A percentile compares a stretch with the other conserved stretches of the same genome.
These are phyloP conservation scores for Stenchaetothrips biformis DNA, from an alignment of 2,888 invertebrate genomes.

Conservation along the genomic window DNA sequence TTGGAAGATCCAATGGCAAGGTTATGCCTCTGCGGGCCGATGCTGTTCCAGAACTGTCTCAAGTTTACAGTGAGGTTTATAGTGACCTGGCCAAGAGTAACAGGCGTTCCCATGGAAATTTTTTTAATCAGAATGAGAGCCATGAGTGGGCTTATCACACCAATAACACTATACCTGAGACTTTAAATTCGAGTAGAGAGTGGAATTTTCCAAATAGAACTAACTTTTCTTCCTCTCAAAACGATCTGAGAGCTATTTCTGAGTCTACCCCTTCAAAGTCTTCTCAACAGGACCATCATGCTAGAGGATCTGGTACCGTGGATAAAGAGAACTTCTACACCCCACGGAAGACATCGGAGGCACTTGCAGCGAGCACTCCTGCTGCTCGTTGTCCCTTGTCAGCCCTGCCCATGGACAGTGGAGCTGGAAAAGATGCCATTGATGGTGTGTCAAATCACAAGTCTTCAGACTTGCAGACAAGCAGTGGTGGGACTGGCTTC, in stretches of 20 bases:
- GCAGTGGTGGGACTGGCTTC: too few species aligned
- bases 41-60: neutral
- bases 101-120: neutral
- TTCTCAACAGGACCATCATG: neutral
- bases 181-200: neutral
- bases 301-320: neutral
- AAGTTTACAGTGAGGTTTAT: neutral
- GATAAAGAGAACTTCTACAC: slow-evolving; percentile 11
- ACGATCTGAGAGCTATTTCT: neutral
- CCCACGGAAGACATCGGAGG: neutral
- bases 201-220: neutral
- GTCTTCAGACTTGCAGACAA: too few species aligned
- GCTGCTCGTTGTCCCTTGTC: neutral
- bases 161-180: slow-evolving; percentile 3
- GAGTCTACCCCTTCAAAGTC: neutral
- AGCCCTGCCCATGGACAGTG: neutral
- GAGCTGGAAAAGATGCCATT: neutral
- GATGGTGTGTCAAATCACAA: neutral
- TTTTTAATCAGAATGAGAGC: neutral
- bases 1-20: neutral
- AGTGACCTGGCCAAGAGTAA: neutral
- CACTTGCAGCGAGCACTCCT: neutral
- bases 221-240: neutral
- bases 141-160: neutral
- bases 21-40: neutral